Percentiles rank a stretch among this genome's conserved stretches.
Conservation (phyloP, 2,113 vertebrate species). For the Hirundichthys speculiger region DNA sequence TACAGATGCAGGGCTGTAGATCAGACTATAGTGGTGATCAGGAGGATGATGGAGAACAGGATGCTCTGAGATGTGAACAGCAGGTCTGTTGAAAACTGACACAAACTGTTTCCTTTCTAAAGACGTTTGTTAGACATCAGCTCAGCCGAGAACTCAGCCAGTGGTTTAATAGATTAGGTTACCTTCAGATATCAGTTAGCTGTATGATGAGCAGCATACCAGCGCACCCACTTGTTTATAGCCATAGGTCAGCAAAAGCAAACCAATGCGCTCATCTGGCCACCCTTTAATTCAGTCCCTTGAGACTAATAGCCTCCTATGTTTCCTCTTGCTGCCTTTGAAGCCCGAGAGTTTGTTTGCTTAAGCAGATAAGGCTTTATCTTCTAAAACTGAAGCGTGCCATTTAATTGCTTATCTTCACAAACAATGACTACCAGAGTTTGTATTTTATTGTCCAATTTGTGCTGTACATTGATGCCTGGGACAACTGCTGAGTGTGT, state of each 20-base stretch:
- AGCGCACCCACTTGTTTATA: conserved; percentile 15
- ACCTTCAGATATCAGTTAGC: no score
- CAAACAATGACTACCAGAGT: conserved; percentile 59
- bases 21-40: no score
- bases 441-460: conserved; percentile 50
- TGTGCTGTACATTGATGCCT: not conserved
- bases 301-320: conserved; percentile 31
- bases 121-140: no score
- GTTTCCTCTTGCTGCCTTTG: conserved; percentile 60
- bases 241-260: conserved; percentile 28
- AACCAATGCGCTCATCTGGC: conserved; percentile 18
- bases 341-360: conserved; percentile 68
- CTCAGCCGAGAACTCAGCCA: no score
- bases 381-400: conserved; percentile 62
- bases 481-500: no score
- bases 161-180: no score
- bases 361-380: conserved; percentile 69
- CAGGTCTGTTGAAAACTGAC: no score
- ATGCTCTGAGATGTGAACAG: no score
- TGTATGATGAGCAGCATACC: not conserved
- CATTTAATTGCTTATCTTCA: conserved; percentile 67
- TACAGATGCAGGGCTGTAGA: no score
- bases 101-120: no score
- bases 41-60: no score
- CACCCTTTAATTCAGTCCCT: conserved; percentile 34